A percentile compares a stretch with the other conserved stretches of the same genome.
These are phyloP conservation scores for Tenebrio molitor DNA, from an alignment of 1,140 invertebrate genomes.

Conservation along the genomic window DNA sequence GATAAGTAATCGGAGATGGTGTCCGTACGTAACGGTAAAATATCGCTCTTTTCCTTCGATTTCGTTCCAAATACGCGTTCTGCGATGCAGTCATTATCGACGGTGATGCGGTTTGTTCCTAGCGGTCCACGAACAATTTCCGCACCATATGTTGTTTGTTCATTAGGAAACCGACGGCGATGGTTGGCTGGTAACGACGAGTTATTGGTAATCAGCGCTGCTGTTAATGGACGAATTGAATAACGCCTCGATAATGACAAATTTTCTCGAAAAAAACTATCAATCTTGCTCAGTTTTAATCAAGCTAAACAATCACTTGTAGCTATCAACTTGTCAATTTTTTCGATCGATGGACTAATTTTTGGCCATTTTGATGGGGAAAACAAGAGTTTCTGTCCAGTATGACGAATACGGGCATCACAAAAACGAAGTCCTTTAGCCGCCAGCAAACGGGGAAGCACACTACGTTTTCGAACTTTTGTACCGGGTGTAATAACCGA, in stretches of 20 bases:
- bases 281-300: no score
- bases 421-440: no score
- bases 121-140: neutral
- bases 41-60: neutral
- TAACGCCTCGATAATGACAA: no score
- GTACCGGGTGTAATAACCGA: neutral
- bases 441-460: no score
- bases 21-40: neutral
- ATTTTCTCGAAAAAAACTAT: no score
- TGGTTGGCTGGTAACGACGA: neutral
- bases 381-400: no score
- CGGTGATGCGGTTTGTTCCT: neutral
- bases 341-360: no score
- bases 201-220: neutral
- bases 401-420: no score
- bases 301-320: no score
- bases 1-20: neutral
- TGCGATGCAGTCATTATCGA: neutral
- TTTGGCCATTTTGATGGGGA: no score
- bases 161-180: neutral
- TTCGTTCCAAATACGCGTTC: slow-evolving; percentile 2
- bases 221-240: neutral
- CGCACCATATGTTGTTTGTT: slow-evolving; percentile 7
- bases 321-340: no score
- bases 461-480: no score